A percentile compares a stretch with the other conserved stretches of the same genome.
phyloP scores from a whole-genome alignment of 2,888 invertebrate species.

The Melitaea athalia region DNA sequence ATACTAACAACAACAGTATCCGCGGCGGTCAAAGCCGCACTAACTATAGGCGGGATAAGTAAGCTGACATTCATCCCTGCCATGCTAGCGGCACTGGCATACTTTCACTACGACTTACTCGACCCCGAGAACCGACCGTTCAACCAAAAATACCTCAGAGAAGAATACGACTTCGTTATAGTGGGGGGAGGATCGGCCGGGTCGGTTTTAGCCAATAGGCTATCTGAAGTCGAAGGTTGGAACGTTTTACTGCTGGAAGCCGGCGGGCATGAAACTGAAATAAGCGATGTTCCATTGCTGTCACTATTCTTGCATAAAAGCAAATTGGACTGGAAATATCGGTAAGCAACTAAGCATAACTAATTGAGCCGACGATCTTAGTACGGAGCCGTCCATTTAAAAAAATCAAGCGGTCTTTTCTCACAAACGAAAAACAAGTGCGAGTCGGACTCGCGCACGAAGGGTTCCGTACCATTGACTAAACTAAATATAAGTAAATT shows the following conservation, averaged over 20 bases:
- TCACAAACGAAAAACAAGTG: no score
- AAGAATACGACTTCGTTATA: constrained; percentile 91
- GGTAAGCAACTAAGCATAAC: constrained; percentile 69
- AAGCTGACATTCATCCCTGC: constrained; percentile 89
- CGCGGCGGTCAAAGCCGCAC: constrained; percentile 87
- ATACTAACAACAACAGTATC: constrained; percentile 77
- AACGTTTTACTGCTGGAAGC: constrained; percentile 91
- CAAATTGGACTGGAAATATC: constrained; percentile 95
- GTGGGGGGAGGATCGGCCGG: constrained; percentile 94
- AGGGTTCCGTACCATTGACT: no score
- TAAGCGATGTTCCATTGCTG: constrained; percentile 92
- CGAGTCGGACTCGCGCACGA: no score
- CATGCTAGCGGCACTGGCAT: constrained; percentile 88
- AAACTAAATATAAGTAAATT: no score
- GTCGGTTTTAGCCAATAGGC: constrained; percentile 90
- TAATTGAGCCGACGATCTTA: not conserved
- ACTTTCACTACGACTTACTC: constrained; percentile 92
- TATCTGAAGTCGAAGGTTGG: constrained; percentile 90
- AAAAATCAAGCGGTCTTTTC: no score
- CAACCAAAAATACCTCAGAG: constrained; percentile 84
- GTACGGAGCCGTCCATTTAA: no score
- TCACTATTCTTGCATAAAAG: constrained; percentile 94
- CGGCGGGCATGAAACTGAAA: constrained; percentile 93
- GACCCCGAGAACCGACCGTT: constrained; percentile 92
- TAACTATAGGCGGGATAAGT: constrained; percentile 86